These are phyloP conservation scores for Carcina quercana DNA, from an alignment of 2,888 invertebrate species.

Conservation along the genomic window DNA sequence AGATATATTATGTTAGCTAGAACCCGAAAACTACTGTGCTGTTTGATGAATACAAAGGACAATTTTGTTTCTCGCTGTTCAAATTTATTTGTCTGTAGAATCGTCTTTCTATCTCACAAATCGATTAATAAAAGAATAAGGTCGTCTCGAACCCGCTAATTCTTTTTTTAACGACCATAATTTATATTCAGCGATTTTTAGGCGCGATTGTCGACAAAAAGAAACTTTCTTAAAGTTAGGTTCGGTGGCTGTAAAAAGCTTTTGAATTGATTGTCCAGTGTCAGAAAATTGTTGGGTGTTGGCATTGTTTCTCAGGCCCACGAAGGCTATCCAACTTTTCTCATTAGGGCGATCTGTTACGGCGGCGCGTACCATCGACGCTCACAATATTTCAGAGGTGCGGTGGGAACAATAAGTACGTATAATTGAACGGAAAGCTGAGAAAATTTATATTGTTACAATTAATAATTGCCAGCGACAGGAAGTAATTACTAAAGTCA, in stretches of 20 bases:
- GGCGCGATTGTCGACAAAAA: slow-evolving; percentile 36
- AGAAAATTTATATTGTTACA: slow-evolving; percentile 1
- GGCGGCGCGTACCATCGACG: slow-evolving; percentile 41
- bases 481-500: too few relatives aligned
- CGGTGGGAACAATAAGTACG: slow-evolving; percentile 30
- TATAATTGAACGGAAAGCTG: slow-evolving; percentile 8
- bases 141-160: slow-evolving; percentile 1
- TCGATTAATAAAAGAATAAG: slow-evolving; percentile 2
- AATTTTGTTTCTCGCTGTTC: too few relatives aligned
- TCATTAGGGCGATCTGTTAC: slow-evolving; percentile 63
- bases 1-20: too few relatives aligned
- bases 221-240: slow-evolving; percentile 40
- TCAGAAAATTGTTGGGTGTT: slow-evolving; percentile 57
- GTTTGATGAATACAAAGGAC: too few relatives aligned
- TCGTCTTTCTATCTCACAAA: too few relatives aligned
- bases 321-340: slow-evolving; percentile 62
- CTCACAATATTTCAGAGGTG: slow-evolving; percentile 34
- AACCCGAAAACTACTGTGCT: too few relatives aligned
- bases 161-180: slow-evolving; percentile 21
- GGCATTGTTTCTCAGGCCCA: slow-evolving; percentile 55
- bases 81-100: too few relatives aligned
- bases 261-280: slow-evolving; percentile 65
- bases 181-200: slow-evolving; percentile 36
- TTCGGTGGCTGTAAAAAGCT: slow-evolving; percentile 49
- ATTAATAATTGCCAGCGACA: slow-evolving; percentile 3